Conservation (phyloP, 1,140 invertebrate genomes). For the Drosophila persimilis region DNA sequence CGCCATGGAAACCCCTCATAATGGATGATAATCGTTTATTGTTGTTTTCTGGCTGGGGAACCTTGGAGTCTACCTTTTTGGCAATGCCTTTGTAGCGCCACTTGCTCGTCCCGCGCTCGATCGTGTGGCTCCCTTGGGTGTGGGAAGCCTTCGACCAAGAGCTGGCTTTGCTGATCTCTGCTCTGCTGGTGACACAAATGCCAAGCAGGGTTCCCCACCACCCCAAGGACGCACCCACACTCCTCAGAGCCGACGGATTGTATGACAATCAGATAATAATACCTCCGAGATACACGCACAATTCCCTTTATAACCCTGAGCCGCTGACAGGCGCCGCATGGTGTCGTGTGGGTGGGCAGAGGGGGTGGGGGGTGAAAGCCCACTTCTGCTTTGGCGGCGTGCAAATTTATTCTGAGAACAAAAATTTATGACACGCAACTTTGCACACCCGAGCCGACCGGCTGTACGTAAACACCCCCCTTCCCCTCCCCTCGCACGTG, state of each 20-base stretch:
- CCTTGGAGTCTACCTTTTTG: constrained; percentile 25
- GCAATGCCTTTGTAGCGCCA: constrained; percentile 61
- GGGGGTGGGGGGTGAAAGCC: constrained; percentile 3
- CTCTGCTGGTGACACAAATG: no score
- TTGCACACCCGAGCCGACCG: constrained; percentile 75
- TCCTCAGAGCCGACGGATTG: constrained; percentile 10
- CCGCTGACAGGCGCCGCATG: constrained; percentile 73
- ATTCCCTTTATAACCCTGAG: constrained; percentile 78
- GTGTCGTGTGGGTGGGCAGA: constrained; percentile 22
- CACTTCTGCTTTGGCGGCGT: constrained; percentile 32
- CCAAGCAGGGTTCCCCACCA: no score
- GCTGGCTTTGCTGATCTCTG: no score
- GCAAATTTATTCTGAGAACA: constrained; percentile 79
- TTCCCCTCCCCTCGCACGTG: constrained; percentile 17
- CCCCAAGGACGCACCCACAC: neutral
- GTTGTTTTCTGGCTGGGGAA: constrained; percentile 13
- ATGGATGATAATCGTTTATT: constrained; percentile 79
- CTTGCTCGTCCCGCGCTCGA: constrained; percentile 40
- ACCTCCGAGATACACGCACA: constrained; percentile 70
- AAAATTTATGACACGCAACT: constrained; percentile 80
- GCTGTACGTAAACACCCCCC: constrained; percentile 49
- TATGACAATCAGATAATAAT: constrained; percentile 79
- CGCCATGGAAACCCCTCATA: constrained; percentile 56
- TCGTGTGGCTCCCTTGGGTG: constrained; percentile 17
- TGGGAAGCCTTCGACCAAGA: constrained; percentile 23